phyloP scores from a whole-genome alignment of 2,797 vertebrate species.

The Chrysocyon brachyurus region DNA sequence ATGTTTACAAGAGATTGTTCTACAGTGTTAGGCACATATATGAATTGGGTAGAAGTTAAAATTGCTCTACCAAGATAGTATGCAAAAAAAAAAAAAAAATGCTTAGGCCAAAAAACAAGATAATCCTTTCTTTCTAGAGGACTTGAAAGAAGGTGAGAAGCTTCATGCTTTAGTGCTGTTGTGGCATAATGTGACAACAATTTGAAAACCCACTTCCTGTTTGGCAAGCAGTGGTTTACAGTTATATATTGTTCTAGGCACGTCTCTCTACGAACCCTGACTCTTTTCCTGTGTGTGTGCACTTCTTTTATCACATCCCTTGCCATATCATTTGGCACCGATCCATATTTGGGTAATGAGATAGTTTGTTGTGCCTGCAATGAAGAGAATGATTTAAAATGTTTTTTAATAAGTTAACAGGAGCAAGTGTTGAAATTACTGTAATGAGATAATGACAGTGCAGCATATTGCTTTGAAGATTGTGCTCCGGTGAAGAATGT shows the following conservation, averaged over 20 bases:
- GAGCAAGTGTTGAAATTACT: slow-evolving; percentile 85
- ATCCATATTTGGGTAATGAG: slow-evolving; percentile 81
- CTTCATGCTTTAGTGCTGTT: neutral
- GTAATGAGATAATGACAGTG: slow-evolving; percentile 87
- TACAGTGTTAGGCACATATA: neutral
- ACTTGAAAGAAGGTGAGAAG: neutral
- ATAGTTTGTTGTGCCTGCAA: slow-evolving; percentile 86
- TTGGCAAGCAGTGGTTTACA: neutral
- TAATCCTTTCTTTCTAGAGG: neutral
- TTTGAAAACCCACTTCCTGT: neutral
- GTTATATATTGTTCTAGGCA: neutral
- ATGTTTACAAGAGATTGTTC: slow-evolving; percentile 5
- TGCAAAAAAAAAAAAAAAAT: neutral
- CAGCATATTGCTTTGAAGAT: slow-evolving; percentile 76
- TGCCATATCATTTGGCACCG: slow-evolving; percentile 71
- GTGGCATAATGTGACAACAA: neutral
- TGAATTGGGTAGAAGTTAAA: neutral
- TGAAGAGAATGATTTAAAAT: slow-evolving; percentile 85
- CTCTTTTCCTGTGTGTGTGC: neutral
- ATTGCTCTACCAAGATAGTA: neutral
- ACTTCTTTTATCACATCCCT: slow-evolving; percentile 57
- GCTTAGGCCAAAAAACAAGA: neutral
- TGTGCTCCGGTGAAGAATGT: slow-evolving; percentile 58
- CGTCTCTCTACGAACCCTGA: neutral
- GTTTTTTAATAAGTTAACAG: slow-evolving; percentile 86